A percentile compares a stretch with the other conserved stretches of the same genome.
These are phyloP conservation scores for Ciconia nigra DNA, from an alignment of 2,797 vertebrate genomes.

Conservation along the genomic window DNA sequence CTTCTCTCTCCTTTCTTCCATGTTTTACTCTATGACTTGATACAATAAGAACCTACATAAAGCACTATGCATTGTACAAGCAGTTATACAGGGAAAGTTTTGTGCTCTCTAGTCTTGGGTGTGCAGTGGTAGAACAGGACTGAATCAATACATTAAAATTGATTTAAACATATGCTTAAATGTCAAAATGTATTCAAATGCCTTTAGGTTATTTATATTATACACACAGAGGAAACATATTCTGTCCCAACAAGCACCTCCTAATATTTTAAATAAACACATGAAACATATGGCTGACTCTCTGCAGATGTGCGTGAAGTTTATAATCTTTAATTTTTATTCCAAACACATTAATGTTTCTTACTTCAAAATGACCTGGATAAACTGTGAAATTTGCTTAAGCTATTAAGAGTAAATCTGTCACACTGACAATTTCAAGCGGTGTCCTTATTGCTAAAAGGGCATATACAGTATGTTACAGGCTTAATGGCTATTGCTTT, in stretches of 20 bases:
- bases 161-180: constrained; percentile 32
- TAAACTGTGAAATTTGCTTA: constrained; percentile 67
- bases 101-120: neutral
- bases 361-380: constrained; percentile 58
- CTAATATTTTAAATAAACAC: constrained; percentile 48
- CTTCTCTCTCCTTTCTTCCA: neutral
- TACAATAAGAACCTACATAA: neutral
- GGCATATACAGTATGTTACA: constrained; percentile 51
- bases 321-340: constrained; percentile 57
- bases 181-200: constrained; percentile 31
- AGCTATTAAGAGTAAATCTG: constrained; percentile 60
- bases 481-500: constrained; percentile 60
- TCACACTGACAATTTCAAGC: constrained; percentile 58
- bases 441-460: constrained; percentile 48
- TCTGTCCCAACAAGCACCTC: neutral
- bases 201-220: constrained; percentile 28
- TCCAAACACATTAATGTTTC: constrained; percentile 58
- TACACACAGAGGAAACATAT: neutral
- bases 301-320: constrained; percentile 47
- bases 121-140: neutral
- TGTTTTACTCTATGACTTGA: neutral
- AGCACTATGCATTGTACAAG: neutral
- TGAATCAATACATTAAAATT: neutral
- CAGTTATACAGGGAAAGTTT: neutral
- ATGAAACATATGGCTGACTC: constrained; percentile 21